Evolutionary conservation across 2,113 vertebrate genomes (phyloP), one percentile per base, ranked within the genome.

Genomic region (Chamaetylas fuelleborni): DNA sequence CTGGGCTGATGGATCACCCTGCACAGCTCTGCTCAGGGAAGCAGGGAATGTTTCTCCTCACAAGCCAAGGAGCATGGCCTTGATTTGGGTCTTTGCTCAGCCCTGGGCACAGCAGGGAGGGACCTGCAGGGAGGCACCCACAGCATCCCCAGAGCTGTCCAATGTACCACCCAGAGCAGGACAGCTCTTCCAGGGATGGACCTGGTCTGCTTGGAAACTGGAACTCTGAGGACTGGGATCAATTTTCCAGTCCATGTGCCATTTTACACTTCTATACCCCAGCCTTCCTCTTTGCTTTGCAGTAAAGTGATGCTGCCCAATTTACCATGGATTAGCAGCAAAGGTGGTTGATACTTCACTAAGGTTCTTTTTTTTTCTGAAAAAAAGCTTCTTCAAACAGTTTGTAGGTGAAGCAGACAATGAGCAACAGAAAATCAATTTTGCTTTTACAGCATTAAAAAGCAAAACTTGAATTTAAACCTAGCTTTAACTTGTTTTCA

Each of bases 241-340:
- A 13, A 12, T 12, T 12, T 33, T 16, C 18, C 40, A 71, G 19
- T 17, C 14, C 18, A 20, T 1, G 22, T 29, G 38, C 26, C 58
- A 13, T 48, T 48, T 81, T 4, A 20, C 14, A 33, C 18, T 14
- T 48, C 25, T 18, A 19, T 2, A 33, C 5, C 20, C 19, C 6
- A 18, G 29, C 45, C n/a, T n/a, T 34, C 29, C 70, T 54, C 73
- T 53, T 14, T 12, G 53, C 57, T 88, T 38, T 66, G 50, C 3
- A 1, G 5, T 11, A 40, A 86, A 79, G 74, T 1, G 0, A 9
- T 17, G 16, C n/a, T 0, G 0, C 28, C 12, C 34, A 1, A 8
- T 58, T 25, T 54, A 33, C 60, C 23, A 14, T 1, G 36, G 43
- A 31, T 31, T 25, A 47, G 29, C 43, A 81, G 69, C 38, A 81